Evolutionary conservation across 2,797 vertebrate genomes (phyloP).

Genomic region (Gobio occitaniae): DNA sequence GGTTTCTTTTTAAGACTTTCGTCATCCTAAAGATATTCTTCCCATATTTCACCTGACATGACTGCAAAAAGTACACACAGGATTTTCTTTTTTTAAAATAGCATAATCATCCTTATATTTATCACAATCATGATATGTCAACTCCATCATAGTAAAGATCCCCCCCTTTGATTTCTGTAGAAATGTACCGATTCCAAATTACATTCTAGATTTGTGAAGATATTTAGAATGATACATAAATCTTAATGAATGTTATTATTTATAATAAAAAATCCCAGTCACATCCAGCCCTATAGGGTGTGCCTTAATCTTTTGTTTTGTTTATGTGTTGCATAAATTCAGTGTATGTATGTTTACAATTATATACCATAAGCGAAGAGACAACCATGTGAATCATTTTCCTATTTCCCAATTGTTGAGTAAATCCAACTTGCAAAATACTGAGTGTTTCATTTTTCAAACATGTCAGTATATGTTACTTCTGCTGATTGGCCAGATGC

Average conservation of each 20-base stretch:
- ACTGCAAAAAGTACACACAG: too few species aligned
- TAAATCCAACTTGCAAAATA: slow-evolving; percentile 3
- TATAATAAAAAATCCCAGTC: not conserved
- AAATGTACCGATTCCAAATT: not conserved
- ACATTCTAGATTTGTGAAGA: not conserved
- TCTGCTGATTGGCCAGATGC: slow-evolving; percentile 51
- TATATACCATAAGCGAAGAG: not conserved
- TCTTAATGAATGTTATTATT: not conserved
- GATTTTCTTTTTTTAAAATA: too few species aligned
- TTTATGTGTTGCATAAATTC: not conserved
- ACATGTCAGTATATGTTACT: not conserved
- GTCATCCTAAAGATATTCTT: not conserved
- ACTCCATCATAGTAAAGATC: not conserved
- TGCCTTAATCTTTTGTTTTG: slow-evolving; percentile 28
- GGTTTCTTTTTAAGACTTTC: too few species aligned
- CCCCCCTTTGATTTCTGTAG: not conserved
- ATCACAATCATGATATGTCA: not conserved
- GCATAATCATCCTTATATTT: not conserved
- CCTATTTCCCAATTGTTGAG: slow-evolving; percentile 29
- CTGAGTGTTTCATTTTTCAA: not conserved
- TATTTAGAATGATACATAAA: not conserved
- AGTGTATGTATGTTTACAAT: not conserved
- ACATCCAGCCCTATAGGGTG: not conserved
- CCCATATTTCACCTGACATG: not conserved
- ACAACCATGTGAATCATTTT: not conserved